phyloP scores from a whole-genome alignment of 2,797 vertebrate species.

The Anguilla obscura region DNA sequence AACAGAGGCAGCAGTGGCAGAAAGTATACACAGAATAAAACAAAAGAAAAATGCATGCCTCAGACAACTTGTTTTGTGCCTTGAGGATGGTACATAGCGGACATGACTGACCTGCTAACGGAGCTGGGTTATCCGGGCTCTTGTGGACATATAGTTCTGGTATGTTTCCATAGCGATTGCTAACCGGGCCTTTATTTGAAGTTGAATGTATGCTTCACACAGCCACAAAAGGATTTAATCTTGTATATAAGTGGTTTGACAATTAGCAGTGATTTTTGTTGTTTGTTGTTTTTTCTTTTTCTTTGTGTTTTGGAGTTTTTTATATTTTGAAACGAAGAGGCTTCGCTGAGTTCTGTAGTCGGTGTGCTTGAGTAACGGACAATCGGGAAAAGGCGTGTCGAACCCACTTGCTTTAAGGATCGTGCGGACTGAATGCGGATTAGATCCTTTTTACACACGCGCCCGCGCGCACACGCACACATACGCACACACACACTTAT shows the following conservation, averaged over 20 bases:
- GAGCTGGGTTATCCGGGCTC: slow-evolving; percentile 9
- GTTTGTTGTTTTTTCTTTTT: background rate
- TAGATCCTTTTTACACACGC: background rate
- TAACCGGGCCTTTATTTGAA: slow-evolving; percentile 33
- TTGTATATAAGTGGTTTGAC: slow-evolving; percentile 18
- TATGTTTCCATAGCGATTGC: slow-evolving; percentile 23
- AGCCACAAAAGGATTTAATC: slow-evolving; percentile 26
- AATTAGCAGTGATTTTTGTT: slow-evolving; percentile 35
- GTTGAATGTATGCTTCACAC: slow-evolving; percentile 38
- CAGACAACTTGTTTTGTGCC: slow-evolving; percentile 32
- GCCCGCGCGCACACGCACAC: background rate
- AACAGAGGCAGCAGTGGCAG: background rate
- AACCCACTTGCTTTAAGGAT: slow-evolving; percentile 10
- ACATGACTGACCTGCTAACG: slow-evolving; percentile 15
- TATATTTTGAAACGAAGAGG: background rate
- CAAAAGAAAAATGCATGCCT: background rate
- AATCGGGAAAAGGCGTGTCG: background rate
- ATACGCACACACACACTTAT: background rate
- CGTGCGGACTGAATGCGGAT: slow-evolving; percentile 1
- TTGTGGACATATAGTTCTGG: background rate
- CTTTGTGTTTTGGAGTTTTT: background rate
- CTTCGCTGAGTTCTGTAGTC: slow-evolving; percentile 1
- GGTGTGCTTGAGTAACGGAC: slow-evolving; percentile 18
- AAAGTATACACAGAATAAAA: background rate
- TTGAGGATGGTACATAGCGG: slow-evolving; percentile 20